These are phyloP conservation scores for Pleuronectes platessa DNA, from an alignment of 2,113 vertebrate species.

Conservation along the genomic window DNA sequence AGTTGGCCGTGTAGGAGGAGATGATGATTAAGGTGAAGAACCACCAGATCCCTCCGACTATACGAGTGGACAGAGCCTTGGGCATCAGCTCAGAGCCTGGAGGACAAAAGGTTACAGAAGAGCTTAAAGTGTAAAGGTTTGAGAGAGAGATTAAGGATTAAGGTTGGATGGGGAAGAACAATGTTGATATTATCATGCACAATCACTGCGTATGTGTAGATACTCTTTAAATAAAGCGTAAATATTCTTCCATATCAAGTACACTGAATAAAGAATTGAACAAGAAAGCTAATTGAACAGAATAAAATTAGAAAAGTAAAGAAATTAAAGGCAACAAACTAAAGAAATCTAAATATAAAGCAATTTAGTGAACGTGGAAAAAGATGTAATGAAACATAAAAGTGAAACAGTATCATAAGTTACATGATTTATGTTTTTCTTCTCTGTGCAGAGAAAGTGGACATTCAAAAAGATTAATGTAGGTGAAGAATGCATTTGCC, in stretches of 20 bases:
- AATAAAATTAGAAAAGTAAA: neutral
- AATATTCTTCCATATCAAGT: too few relatives aligned
- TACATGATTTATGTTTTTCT: slow-evolving; percentile 2
- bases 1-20: slow-evolving; percentile 98
- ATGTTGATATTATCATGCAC: neutral
- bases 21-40: slow-evolving; percentile 99
- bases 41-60: slow-evolving; percentile 99
- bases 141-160: neutral
- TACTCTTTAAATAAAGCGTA: neutral
- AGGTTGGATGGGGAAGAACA: neutral
- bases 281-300: neutral
- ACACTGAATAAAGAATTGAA: too few relatives aligned
- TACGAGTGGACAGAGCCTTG: slow-evolving; percentile 97
- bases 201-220: neutral
- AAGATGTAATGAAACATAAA: neutral
- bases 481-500: too few relatives aligned
- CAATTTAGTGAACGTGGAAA: neutral
- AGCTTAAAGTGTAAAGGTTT: too few relatives aligned
- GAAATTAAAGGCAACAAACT: neutral
- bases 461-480: too few relatives aligned
- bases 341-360: slow-evolving; percentile 5
- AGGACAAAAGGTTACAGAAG: slow-evolving; percentile 21
- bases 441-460: neutral
- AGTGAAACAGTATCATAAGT: slow-evolving; percentile 2
- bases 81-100: slow-evolving; percentile 99